Evolutionary conservation across 2,888 invertebrate genomes (phyloP).

Genomic region (Mongoloraphidia duomilia): DNA sequence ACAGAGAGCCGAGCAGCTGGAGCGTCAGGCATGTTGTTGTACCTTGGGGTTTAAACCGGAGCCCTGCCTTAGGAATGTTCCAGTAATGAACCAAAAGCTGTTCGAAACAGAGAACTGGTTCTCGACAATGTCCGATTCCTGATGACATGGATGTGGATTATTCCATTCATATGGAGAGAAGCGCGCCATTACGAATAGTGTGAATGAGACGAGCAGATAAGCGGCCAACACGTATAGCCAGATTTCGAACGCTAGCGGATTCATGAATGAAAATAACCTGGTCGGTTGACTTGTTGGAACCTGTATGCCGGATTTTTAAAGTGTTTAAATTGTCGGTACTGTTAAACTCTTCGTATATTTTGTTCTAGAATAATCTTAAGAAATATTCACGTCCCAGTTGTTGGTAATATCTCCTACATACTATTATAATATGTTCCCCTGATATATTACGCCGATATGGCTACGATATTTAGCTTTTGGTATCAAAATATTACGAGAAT

Average conservation of each 20-base stretch:
- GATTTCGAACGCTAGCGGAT: constrained; percentile 90
- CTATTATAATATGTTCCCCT: no score
- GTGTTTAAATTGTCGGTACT: background rate
- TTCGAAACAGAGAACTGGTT: constrained; percentile 96
- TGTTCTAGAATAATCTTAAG: background rate
- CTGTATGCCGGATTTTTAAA: constrained; percentile 31
- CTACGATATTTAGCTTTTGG: no score
- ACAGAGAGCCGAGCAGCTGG: no score
- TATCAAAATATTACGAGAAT: no score
- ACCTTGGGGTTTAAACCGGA: constrained; percentile 75
- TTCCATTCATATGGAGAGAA: constrained; percentile 97
- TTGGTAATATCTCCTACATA: no score
- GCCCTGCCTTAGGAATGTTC: constrained; percentile 76
- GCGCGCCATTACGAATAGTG: constrained; percentile 89
- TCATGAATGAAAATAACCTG: constrained; percentile 87
- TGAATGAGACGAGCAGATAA: constrained; percentile 85
- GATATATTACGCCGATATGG: no score
- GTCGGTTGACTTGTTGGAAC: constrained; percentile 81
- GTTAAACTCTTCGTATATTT: background rate
- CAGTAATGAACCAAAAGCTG: constrained; percentile 82
- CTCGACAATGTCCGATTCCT: constrained; percentile 72
- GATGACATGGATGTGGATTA: constrained; percentile 63
- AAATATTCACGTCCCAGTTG: background rate
- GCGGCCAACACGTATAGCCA: constrained; percentile 93
- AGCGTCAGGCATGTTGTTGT: no score